These are phyloP conservation scores for Zygaena filipendulae DNA, from an alignment of 2,888 invertebrate species.

Conservation along the genomic window DNA sequence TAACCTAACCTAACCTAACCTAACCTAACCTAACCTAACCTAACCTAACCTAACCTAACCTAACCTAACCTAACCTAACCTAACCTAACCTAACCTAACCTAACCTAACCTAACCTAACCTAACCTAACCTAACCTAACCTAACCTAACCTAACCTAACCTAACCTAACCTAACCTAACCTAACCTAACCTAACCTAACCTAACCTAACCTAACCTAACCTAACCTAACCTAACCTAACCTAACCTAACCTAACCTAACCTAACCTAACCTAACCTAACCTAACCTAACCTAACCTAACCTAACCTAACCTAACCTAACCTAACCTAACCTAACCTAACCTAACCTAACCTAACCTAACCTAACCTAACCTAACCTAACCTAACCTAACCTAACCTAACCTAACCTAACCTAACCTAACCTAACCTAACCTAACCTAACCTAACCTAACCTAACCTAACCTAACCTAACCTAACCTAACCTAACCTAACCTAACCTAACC, in stretches of 20 bases:
- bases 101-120: constrained; percentile 1
- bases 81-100: constrained; percentile 1
- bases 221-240: constrained; percentile 1
- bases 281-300: constrained; percentile 1
- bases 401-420: constrained; percentile 5
- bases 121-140: constrained; percentile 1
- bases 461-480: constrained; percentile 5
- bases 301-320: constrained; percentile 1
- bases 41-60: constrained; percentile 1
- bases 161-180: constrained; percentile 1
- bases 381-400: constrained; percentile 1
- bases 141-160: constrained; percentile 1
- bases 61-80: constrained; percentile 1
- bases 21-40: constrained; percentile 1
- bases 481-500: constrained; percentile 5
- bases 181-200: constrained; percentile 1
- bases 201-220: constrained; percentile 1
- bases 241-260: constrained; percentile 1
- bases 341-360: constrained; percentile 1
- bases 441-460: constrained; percentile 5
- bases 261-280: constrained; percentile 1
- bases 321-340: constrained; percentile 1
- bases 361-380: constrained; percentile 1
- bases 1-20: constrained; percentile 1
- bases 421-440: constrained; percentile 5